phyloP scores from a whole-genome alignment of 2,797 vertebrate species.

The Cossypha heuglini region DNA sequence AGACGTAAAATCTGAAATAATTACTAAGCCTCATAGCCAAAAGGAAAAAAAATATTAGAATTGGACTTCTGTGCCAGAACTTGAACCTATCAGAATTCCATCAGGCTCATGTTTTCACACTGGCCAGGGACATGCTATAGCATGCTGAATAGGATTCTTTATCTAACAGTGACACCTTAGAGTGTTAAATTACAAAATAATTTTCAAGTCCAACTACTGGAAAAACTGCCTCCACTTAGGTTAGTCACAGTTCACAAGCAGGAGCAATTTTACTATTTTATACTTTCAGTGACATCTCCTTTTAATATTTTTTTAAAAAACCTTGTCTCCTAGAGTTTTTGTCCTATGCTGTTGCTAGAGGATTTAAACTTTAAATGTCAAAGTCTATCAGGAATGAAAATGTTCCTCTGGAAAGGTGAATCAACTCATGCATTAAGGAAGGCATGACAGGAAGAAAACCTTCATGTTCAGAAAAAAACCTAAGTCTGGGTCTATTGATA shows the following conservation, averaged over 20 bases:
- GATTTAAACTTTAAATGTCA: slow-evolving; percentile 31
- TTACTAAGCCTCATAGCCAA: slow-evolving; percentile 33
- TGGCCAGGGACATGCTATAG: not conserved
- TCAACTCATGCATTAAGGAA: slow-evolving; percentile 15
- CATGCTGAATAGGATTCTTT: slow-evolving; percentile 53
- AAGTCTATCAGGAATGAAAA: slow-evolving; percentile 23
- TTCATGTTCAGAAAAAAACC: not conserved
- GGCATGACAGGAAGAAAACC: not conserved
- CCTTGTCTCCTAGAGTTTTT: not conserved
- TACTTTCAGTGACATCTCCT: slow-evolving; percentile 15
- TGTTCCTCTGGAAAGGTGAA: slow-evolving; percentile 29
- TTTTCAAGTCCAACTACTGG: slow-evolving; percentile 52
- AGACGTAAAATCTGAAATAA: slow-evolving; percentile 35
- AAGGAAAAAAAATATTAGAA: slow-evolving; percentile 34
- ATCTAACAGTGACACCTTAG: slow-evolving; percentile 67
- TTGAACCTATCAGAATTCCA: slow-evolving; percentile 55
- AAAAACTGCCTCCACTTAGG: slow-evolving; percentile 30
- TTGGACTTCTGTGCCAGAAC: not conserved
- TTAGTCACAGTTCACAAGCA: slow-evolving; percentile 40
- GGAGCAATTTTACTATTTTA: slow-evolving; percentile 22
- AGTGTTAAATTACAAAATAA: slow-evolving; percentile 71
- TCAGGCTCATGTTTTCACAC: slow-evolving; percentile 42
- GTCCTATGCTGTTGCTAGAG: not conserved
- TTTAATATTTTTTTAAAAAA: not conserved
- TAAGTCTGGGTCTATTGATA: not conserved